Conservation (phyloP, 1,140 invertebrate genomes). For the Trialeurodes vaporariorum region DNA sequence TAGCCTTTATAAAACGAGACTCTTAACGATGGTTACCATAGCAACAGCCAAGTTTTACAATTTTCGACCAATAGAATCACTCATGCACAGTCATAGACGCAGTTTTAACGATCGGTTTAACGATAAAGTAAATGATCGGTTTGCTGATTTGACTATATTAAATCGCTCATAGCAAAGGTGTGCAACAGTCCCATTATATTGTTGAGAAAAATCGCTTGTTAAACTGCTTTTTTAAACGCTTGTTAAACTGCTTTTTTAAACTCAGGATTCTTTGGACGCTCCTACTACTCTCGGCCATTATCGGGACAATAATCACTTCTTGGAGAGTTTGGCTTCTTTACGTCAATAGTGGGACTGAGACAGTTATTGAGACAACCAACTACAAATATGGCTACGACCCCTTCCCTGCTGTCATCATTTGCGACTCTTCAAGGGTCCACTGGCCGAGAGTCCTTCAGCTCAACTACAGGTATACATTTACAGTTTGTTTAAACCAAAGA, state of each 20-base stretch:
- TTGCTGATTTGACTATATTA: not conserved
- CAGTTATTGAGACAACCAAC: constrained; percentile 26
- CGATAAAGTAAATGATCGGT: not conserved
- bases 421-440: constrained; percentile 26
- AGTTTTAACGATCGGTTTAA: not conserved
- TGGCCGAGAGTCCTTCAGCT: constrained; percentile 20
- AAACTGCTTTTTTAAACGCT: not conserved
- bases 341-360: constrained; percentile 18
- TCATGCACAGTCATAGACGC: not conserved
- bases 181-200: not conserved
- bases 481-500: too few species aligned
- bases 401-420: constrained; percentile 29
- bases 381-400: constrained; percentile 24
- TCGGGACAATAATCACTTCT: not conserved
- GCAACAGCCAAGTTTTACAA: too few species aligned
- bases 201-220: too few species aligned
- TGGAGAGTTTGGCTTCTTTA: constrained; percentile 15
- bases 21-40: too few species aligned
- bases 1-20: too few species aligned
- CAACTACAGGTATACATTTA: constrained; percentile 5
- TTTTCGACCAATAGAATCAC: too few species aligned
- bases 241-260: not conserved
- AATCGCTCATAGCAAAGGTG: not conserved
- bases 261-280: not conserved
- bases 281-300: not conserved